Base-by-base conservation (phyloP, 1,140 invertebrate species). In the Drosophila nikananu region DNA sequence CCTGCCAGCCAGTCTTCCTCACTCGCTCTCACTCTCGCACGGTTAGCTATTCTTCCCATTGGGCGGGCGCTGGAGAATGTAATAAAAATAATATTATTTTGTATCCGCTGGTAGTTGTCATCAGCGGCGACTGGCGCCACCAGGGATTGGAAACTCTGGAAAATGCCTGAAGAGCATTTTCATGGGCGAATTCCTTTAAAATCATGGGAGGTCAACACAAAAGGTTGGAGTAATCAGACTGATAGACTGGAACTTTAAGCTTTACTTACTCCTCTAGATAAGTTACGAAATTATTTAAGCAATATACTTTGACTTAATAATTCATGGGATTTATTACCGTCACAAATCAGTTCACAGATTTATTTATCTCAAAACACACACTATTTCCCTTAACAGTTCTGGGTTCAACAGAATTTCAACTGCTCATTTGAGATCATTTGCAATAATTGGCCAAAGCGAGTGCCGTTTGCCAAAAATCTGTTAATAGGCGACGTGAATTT, bases 81-180 rank as follows among this genome's bases (percentile, higher is more conserved):
- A 74, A 60, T 74, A 82, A 68, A 77, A 65, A 60, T 73, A 82
- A 68, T 81, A 65, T 80, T 77, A 77, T 72, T 68, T 72, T 82
- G 70, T 80, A 80, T 83, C 25, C 68, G 46, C 46, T 30, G 64
- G 52, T 77, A 78, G 62, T 75, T 87, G 84, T 87, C 83, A 80
- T 89, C 59, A 8, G 62, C 27, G 23, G 37, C 23, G 37, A 49
- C 48, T 59, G 55, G 71, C 67, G 71, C 71, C 71, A 61, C 67
- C 42, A 46, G 71, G 55, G n/a, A 49, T 2, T 10, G 35, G 19
- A 42, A 15, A 41, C 25, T 39, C 49, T 10, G 64, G 48, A 23
- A 70, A 70, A 57, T 70, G 51, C 15, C 48, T n/a, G 4, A 17
- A 15, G 17, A 13, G 30, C 2, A 35, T 67, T 54, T 70, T 67